These are phyloP conservation scores for Drosophila nigritarsus DNA, from an alignment of 2,888 invertebrate species.

Conservation along the genomic window DNA sequence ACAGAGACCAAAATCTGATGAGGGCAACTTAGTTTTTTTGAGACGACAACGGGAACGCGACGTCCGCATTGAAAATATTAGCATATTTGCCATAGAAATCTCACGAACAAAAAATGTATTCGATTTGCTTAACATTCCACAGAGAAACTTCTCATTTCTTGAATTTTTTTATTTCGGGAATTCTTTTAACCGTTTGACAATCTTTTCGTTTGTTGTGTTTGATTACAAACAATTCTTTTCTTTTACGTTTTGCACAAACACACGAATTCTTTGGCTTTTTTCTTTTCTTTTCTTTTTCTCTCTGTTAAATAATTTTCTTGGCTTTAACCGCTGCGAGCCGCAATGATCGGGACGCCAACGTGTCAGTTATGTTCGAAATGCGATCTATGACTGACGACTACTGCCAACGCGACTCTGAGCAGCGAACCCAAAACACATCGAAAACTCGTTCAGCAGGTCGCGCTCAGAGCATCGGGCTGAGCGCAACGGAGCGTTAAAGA, in stretches of 20 bases:
- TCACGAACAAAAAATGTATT: conserved; percentile 59
- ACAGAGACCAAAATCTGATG: conserved; percentile 58
- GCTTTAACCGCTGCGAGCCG: conserved; percentile 57
- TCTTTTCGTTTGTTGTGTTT: conserved; percentile 32
- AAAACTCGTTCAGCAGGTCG: conserved; percentile 68
- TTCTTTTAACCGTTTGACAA: conserved; percentile 31
- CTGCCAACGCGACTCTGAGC: conserved; percentile 71
- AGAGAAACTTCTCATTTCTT: conserved; percentile 27
- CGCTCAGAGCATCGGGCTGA: conserved; percentile 19
- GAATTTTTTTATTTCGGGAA: conserved; percentile 18
- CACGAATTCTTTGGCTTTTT: conserved; percentile 37
- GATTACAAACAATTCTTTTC: conserved; percentile 54
- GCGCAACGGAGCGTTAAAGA: conserved; percentile 53
- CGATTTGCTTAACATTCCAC: conserved; percentile 66
- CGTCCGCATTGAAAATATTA: conserved; percentile 62
- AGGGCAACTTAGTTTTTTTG: conserved; percentile 56
- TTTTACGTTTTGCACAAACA: conserved; percentile 47
- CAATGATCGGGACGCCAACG: conserved; percentile 70
- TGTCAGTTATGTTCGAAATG: conserved; percentile 82
- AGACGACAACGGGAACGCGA: conserved; percentile 37
- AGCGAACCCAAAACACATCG: conserved; percentile 17
- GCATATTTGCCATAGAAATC: conserved; percentile 78
- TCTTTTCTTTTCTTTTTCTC: conserved; percentile 44
- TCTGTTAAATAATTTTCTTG: conserved; percentile 41
- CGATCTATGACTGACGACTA: conserved; percentile 75